Evolutionary conservation across 2,113 vertebrate species (phyloP).

Genomic region (Erinaceus europaeus): DNA sequence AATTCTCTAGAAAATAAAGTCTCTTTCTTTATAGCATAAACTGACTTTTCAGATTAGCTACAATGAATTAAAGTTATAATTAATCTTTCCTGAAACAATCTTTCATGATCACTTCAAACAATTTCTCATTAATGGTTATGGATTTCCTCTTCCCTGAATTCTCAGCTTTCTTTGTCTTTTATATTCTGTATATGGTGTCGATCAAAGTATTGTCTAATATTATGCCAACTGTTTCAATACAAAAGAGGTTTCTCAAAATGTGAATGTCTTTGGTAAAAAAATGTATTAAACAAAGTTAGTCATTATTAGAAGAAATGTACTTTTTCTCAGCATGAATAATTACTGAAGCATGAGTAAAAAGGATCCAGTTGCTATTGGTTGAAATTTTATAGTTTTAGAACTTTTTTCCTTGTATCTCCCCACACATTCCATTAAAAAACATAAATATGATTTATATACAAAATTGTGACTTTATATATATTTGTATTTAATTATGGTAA

Average conservation of each 20-base stretch:
- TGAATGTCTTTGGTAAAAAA: slow-evolving; percentile 60
- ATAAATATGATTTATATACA: background rate
- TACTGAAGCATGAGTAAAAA: slow-evolving; percentile 30
- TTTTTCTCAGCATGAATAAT: slow-evolving; percentile 51
- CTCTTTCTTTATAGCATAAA: background rate
- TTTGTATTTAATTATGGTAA: too few relatives aligned
- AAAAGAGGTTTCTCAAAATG: slow-evolving; percentile 64
- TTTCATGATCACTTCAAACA: slow-evolving; percentile 37
- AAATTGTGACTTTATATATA: background rate
- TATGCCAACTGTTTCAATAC: slow-evolving; percentile 64
- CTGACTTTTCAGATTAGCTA: slow-evolving; percentile 24
- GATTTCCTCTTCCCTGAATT: slow-evolving; percentile 47
- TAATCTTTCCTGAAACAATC: slow-evolving; percentile 57
- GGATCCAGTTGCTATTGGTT: slow-evolving; percentile 20
- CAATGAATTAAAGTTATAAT: slow-evolving; percentile 38
- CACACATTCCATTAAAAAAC: background rate
- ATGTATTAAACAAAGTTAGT: slow-evolving; percentile 63
- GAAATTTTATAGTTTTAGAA: background rate
- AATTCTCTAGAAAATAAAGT: background rate
- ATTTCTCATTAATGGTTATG: slow-evolving; percentile 58
- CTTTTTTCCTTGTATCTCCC: background rate
- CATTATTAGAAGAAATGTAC: slow-evolving; percentile 40
- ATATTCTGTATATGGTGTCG: background rate
- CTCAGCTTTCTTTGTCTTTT: slow-evolving; percentile 43
- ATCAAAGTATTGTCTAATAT: slow-evolving; percentile 55